Base-by-base conservation (phyloP, 2,888 invertebrate genomes). In the Syrphus vitripennis region DNA sequence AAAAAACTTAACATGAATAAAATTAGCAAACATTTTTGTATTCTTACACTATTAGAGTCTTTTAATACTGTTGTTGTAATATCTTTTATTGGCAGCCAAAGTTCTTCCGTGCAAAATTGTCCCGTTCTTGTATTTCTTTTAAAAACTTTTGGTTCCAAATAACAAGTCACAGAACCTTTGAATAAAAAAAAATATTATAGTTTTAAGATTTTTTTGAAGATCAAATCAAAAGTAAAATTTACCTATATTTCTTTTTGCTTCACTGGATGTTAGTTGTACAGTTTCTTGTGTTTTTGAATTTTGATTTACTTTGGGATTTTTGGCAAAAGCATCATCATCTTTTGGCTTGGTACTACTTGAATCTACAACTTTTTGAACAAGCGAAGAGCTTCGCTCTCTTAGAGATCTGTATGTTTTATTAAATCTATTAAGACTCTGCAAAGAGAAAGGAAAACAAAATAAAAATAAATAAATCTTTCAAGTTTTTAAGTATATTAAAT, bases 81-180 rank as follows among this genome's bases (percentile, higher is more conserved):
- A 80, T 92, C 93, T 87, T 91, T 92, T 34, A 92, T 91, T 9
- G 92, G 92, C 87, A 91, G 86, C 93, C 93, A 92, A 9, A 92
- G 88, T 87, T 92, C 92, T 59, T 92, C 92, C 3, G 91, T 92
- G 40, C 90, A 71, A 87, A 90, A 92, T 14, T 89, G 88, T 12
- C 92, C 91, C 50, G 87, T 90, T 53, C 90, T 89, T 3, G 89
- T 19, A 83, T 91, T 91, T 48, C 91, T 91, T 69, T 90, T 91
- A 67, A 92, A 92, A 14, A 91, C 87, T 88, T 93, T 93, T 42
- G 92, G 90, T 83, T 92, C 92, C 72, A 92, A 89, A 81, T 92
- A 93, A 78, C 92, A 92, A n/a, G 93, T 92, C 3, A 92, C 92
- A n/a, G 93, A 91, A 19, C 92, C 92, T n/a, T n/a, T 92, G 34